Evolutionary conservation across 1,140 invertebrate species (phyloP).

Genomic region (Phthorimaea operculella): DNA sequence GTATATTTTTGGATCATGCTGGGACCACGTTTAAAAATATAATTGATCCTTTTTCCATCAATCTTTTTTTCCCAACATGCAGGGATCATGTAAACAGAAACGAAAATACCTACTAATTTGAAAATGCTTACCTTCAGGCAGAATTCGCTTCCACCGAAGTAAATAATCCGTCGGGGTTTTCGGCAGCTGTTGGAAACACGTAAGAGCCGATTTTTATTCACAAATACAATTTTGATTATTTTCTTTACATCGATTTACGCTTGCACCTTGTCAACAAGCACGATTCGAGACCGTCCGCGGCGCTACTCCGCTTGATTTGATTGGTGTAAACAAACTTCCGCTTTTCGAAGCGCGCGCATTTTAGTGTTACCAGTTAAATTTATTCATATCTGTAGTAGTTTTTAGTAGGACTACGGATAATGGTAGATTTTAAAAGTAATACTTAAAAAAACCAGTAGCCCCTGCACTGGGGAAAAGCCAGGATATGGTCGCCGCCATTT

Average conservation of each 20-base stretch:
- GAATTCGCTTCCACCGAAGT: neutral
- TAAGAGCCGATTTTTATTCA: neutral
- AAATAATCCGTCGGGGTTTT: neutral
- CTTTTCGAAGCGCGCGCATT: constrained; percentile 56
- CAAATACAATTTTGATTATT: neutral
- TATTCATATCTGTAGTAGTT: too few relatives aligned
- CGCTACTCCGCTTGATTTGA: constrained; percentile 39
- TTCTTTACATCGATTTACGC: constrained; percentile 23
- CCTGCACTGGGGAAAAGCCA: too few relatives aligned
- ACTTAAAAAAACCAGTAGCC: too few relatives aligned
- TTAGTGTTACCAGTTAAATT: constrained; percentile 25
- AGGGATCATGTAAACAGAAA: too few relatives aligned
- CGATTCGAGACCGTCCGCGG: constrained; percentile 14
- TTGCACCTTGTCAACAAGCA: constrained; percentile 9
- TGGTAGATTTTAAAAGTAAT: too few relatives aligned
- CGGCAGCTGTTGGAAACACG: neutral
- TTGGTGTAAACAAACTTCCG: constrained; percentile 60
- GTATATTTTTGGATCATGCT: too few relatives aligned
- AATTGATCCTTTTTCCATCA: too few relatives aligned
- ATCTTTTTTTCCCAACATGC: too few relatives aligned
- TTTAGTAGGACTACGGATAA: too few relatives aligned
- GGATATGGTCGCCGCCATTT: too few relatives aligned
- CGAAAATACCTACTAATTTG: too few relatives aligned
- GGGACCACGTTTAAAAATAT: too few relatives aligned
- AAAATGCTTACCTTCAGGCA: neutral